Base-by-base conservation (phyloP, 1,140 invertebrate genomes). In the Scaptodrosophila lebanonensis region DNA sequence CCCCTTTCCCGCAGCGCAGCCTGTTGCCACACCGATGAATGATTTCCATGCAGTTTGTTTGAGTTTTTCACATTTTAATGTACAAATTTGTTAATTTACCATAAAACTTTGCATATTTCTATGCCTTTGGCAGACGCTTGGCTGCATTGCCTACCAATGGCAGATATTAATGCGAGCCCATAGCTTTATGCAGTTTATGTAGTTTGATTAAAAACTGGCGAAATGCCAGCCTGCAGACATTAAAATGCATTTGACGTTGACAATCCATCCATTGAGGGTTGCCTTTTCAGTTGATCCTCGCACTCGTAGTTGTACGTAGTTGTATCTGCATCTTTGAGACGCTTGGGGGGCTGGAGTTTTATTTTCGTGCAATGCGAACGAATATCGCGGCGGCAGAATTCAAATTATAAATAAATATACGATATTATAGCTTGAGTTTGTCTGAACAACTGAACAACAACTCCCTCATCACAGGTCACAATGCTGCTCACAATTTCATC, bases 11-110 rank as follows among this genome's bases (percentile, higher is more conserved):
- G 22, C 42, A 22, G 38, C 20, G 22, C 22, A 25, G 22, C 8
- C 3, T 25, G 22, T 38, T 38, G 35, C 9, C 17, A 44, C 52
- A 43, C 51, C 29, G 58, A 25, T 82, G 69, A 82, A 47, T 82
- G 51, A 82, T 82, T 83, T 82, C 75, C 75, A 82, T 82, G 75
- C 75, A 82, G 76, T 82, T 82, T 82, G 75, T 60, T 70, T 66
- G 71, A 82, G 69, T 82, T 75, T 60, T 58, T 70, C 75, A 59
- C 76, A 82, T 73, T 82, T 79, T 82, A 84, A 85, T 85, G 76
- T 83, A 84, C 83, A 84, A 85, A 85, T 85, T 84, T 70, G 83
- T 76, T 85, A 85, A 85, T 85, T 85, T 85, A 85, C 68, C 83
- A 85, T 85, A 85, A 83, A 82, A 77, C 72, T 67, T 83, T 61